Conservation (phyloP, 2,888 invertebrate genomes). For the Sesia apiformis region DNA sequence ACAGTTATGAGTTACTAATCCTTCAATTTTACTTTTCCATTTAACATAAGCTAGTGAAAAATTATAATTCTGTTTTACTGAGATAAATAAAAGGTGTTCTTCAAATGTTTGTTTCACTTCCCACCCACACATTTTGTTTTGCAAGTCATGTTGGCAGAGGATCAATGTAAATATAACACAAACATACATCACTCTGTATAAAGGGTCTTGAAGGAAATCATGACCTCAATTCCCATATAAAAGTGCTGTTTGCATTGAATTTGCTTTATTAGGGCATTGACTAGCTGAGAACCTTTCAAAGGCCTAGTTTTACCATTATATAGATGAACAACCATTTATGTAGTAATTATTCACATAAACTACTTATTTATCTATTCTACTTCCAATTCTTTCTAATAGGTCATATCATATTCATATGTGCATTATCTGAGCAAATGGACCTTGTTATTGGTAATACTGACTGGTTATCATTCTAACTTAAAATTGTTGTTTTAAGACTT, state of each 20-base stretch:
- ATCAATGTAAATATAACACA: neutral
- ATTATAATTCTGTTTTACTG: conserved; percentile 71
- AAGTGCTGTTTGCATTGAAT: conserved; percentile 29
- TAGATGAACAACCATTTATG: too few relatives aligned
- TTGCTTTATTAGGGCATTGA: neutral
- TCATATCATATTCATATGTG: too few relatives aligned
- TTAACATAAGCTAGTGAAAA: conserved; percentile 66
- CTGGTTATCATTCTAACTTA: too few relatives aligned
- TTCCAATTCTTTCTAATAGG: too few relatives aligned
- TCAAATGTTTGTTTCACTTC: conserved; percentile 43
- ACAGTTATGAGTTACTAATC: conserved; percentile 49
- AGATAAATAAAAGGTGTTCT: conserved; percentile 68
- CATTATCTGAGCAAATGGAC: too few relatives aligned
- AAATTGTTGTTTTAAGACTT: too few relatives aligned
- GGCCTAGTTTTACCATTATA: too few relatives aligned
- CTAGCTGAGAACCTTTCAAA: neutral
- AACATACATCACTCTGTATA: conserved; percentile 3
- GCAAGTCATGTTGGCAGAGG: conserved; percentile 57
- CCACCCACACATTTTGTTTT: conserved; percentile 30
- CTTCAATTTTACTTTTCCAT: conserved; percentile 41
- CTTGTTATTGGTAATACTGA: too few relatives aligned
- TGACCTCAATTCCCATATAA: conserved; percentile 6
- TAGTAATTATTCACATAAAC: too few relatives aligned
- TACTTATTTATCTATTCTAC: too few relatives aligned
- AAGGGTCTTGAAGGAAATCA: neutral